Base-by-base conservation (phyloP, 2,113 vertebrate species). In the Grantiella picta region DNA sequence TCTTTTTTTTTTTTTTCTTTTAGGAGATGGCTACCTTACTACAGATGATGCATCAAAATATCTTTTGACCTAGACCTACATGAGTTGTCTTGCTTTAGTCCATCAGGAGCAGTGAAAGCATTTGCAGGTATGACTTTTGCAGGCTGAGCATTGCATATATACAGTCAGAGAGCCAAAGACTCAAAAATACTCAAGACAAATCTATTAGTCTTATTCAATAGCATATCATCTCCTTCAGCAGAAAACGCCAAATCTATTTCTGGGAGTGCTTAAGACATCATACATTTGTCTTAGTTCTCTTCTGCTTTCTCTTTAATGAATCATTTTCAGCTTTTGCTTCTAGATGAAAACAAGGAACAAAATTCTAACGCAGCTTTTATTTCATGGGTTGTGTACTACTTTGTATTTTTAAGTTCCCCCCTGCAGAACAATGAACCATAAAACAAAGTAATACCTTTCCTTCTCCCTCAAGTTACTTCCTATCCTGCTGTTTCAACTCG, bases 381-480 rank as follows among this genome's bases (percentile, higher is more conserved):
- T 76, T 85, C 40, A 44, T 7, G 15, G 31, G 4, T 50, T 89
- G 28, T 64, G 31, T n/a, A 66, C 15, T 91, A 35, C 45, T 92
- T 75, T 40, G 23, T 78, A 53, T 83, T 86, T 92, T 88, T 21
- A 65, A 72, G 47, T 72, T 94, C n/a, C 52, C 44, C 36, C 68
- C 68, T 73, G 88, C 72, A 93, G 91, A 95, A 88, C 65, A 90
- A 56, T n/a, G 60, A 92, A 56, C 64, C 50, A 85, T 90, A 92
- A 88, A 97, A 20, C 69, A 79, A 92, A 93, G 66, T 49, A 95
- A 87, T 87, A 90, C 70, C 64, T 90, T 89, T 87, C 19, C 54
- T 87, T 75, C 70, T 87, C 82, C 87, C 63, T 91, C 56, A 93
- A 96, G 82, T 85, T 78, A 85, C 56, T 89, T 89, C 18, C 24